Evolutionary conservation across 2,797 vertebrate species (phyloP).

Genomic region (Microtus californicus): DNA sequence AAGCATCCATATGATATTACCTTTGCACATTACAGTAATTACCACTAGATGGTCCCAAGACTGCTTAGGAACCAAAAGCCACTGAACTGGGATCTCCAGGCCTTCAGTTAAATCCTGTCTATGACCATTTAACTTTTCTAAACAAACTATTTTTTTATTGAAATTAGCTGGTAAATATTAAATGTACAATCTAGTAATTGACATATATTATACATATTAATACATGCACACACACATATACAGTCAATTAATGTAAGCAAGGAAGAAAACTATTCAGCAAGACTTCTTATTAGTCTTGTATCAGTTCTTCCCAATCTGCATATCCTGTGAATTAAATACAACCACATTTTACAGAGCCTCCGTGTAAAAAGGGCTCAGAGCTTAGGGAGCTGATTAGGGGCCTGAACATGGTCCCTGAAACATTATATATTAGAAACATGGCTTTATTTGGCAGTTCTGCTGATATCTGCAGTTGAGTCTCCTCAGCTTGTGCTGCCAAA

Average conservation of each 20-base stretch:
- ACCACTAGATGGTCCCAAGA: neutral
- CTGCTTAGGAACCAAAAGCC: neutral
- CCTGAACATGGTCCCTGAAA: neutral
- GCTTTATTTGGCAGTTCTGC: neutral
- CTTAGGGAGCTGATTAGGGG: neutral
- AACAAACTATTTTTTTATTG: neutral
- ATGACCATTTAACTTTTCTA: neutral
- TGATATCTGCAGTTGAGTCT: neutral
- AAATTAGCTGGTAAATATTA: neutral
- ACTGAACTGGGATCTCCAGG: neutral
- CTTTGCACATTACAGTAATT: neutral
- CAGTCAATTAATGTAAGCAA: conserved; percentile 2
- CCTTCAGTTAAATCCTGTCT: neutral
- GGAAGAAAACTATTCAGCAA: neutral
- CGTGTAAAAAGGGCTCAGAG: neutral
- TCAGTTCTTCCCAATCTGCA: neutral
- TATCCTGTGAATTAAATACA: neutral
- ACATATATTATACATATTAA: neutral
- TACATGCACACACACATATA: neutral
- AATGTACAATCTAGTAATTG: neutral
- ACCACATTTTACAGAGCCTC: neutral
- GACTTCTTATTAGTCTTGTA: neutral
- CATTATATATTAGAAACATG: neutral
- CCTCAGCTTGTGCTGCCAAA: accelerated
- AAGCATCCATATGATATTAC: neutral